Conservation (phyloP, 1,140 invertebrate species). For the Chrysopa pallens region DNA sequence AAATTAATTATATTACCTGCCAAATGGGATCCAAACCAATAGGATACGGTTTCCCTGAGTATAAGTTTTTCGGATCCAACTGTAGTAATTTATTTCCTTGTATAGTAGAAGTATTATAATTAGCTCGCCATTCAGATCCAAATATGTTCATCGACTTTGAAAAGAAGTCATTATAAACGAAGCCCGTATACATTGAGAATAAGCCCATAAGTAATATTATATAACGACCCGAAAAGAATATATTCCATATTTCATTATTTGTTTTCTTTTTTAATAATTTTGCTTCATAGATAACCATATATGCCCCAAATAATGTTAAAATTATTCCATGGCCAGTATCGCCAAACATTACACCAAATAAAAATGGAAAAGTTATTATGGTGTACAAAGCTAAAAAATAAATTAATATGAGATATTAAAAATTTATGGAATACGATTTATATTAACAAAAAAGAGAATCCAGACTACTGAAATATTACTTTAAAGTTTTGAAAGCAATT, state of each 20-base stretch:
- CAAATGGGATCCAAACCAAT: slow-evolving; percentile 80
- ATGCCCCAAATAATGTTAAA: slow-evolving; percentile 53
- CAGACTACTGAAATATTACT: too few relatives aligned
- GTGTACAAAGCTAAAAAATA: slow-evolving; percentile 63
- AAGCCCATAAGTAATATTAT: slow-evolving; percentile 94
- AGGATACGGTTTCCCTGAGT: slow-evolving; percentile 49
- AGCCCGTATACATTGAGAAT: slow-evolving; percentile 92
- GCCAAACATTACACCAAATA: slow-evolving; percentile 98
- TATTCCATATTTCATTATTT: slow-evolving; percentile 84
- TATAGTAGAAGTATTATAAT: slow-evolving; percentile 34
- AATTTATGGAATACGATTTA: too few relatives aligned
- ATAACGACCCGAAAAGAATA: slow-evolving; percentile 94
- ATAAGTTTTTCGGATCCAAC: slow-evolving; percentile 44
- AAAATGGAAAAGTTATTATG: slow-evolving; percentile 93
- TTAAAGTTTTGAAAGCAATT: too few relatives aligned
- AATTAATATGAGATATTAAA: too few relatives aligned
- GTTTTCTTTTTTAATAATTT: slow-evolving; percentile 40
- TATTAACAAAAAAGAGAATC: too few relatives aligned
- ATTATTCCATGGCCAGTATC: slow-evolving; percentile 84
- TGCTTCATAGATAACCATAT: slow-evolving; percentile 63
- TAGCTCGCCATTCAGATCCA: slow-evolving; percentile 57
- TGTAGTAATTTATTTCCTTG: slow-evolving; percentile 30
- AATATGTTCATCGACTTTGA: slow-evolving; percentile 93
- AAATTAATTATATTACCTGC: slow-evolving; percentile 31
- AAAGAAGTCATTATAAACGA: slow-evolving; percentile 97